These are phyloP conservation scores for Bryconaethiops microstoma DNA, from an alignment of 2,797 vertebrate genomes.

Conservation along the genomic window DNA sequence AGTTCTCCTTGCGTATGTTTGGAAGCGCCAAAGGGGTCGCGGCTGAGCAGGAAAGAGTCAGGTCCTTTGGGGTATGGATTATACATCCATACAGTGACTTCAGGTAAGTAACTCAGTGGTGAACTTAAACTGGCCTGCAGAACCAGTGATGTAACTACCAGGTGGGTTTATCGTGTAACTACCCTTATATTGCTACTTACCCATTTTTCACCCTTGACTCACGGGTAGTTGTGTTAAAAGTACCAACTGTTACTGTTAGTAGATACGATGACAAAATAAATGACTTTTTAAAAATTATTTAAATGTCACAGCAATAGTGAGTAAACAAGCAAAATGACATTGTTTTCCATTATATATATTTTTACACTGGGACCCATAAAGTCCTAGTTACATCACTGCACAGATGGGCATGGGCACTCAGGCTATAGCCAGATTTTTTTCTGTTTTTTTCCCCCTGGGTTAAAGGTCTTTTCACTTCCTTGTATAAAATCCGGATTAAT, in stretches of 20 bases:
- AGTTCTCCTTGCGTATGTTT: constrained; percentile 96
- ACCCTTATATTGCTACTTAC: background rate
- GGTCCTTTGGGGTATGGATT: constrained; percentile 91
- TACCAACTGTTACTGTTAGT: too few species aligned
- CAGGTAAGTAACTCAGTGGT: constrained; percentile 76
- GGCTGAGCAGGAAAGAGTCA: constrained; percentile 90
- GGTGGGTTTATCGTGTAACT: too few species aligned
- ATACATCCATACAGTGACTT: constrained; percentile 98
- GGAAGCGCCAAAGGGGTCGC: constrained; percentile 95
- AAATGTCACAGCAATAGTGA: background rate
- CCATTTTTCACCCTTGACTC: background rate
- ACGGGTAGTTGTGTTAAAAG: background rate
- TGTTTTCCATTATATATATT: background rate
- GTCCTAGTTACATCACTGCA: background rate
- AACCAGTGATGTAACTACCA: background rate
- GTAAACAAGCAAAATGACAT: background rate
- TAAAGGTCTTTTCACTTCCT: background rate
- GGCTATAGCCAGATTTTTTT: background rate
- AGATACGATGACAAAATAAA: too few species aligned
- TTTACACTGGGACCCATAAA: background rate
- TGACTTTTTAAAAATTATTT: too few species aligned
- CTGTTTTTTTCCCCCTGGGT: background rate
- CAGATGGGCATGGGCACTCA: background rate
- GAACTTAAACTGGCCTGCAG: background rate
- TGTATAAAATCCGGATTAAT: background rate